Percentiles rank a stretch among this genome's conserved stretches.
phyloP scores from a whole-genome alignment of 2,797 vertebrate species.

The Melanotaenia pygmaea region DNA sequence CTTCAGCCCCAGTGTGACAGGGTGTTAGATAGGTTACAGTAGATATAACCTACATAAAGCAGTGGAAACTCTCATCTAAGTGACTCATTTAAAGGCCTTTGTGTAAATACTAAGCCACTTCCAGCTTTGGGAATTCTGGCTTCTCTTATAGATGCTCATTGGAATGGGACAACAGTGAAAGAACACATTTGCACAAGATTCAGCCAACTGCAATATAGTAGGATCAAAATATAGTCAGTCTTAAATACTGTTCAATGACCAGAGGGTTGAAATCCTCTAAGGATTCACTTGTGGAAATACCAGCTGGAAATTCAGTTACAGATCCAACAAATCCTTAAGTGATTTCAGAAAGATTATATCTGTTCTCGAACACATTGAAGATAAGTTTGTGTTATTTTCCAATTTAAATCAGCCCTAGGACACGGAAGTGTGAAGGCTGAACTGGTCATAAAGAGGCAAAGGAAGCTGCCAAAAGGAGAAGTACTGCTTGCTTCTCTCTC shows the following conservation, averaged over 20 bases:
- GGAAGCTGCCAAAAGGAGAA: conserved; percentile 76
- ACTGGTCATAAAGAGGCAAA: conserved; percentile 37
- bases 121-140: conserved; percentile 38
- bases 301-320: conserved; percentile 38
- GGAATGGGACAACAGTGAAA: conserved; percentile 12
- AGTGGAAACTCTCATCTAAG: conserved; percentile 20
- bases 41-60: conserved; percentile 31
- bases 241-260: conserved; percentile 43
- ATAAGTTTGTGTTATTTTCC: conserved; percentile 29
- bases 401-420: conserved; percentile 46
- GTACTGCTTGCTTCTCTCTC: conserved; percentile 59
- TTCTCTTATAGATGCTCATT: conserved; percentile 33
- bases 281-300: conserved; percentile 40
- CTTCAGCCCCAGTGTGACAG: conserved; percentile 12
- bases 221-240: background rate
- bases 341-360: background rate
- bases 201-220: background rate
- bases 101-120: conserved; percentile 23
- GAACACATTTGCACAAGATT: conserved; percentile 19
- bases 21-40: background rate
- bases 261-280: conserved; percentile 20
- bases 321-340: conserved; percentile 23
- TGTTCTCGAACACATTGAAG: conserved; percentile 14
- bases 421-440: conserved; percentile 61
- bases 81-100: conserved; percentile 27